These are phyloP conservation scores for Ochlodes sylvanus DNA, from an alignment of 2,888 invertebrate species.

Conservation along the genomic window DNA sequence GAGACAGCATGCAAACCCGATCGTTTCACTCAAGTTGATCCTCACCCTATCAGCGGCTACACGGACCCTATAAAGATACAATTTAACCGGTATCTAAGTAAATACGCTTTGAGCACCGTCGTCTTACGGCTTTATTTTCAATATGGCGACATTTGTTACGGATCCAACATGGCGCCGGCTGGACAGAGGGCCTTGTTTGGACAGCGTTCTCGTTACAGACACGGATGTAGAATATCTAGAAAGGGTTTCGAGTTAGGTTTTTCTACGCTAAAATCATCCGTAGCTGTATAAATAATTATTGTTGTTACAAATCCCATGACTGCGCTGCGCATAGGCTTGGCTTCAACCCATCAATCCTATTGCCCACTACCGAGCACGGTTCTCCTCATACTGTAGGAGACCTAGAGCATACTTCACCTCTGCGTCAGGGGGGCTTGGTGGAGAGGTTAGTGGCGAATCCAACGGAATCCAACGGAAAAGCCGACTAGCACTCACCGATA, in stretches of 20 bases:
- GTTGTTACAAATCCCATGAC: too few relatives aligned
- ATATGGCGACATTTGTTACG: slow-evolving; percentile 79
- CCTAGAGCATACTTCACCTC: too few relatives aligned
- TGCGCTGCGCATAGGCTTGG: too few relatives aligned
- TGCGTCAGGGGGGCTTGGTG: too few relatives aligned
- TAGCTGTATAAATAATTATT: too few relatives aligned
- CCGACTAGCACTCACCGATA: too few relatives aligned
- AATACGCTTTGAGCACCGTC: slow-evolving; percentile 47
- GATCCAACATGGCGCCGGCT: slow-evolving; percentile 77
- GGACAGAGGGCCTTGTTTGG: slow-evolving; percentile 79
- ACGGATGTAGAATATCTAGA: slow-evolving; percentile 51
- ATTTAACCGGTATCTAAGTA: slow-evolving; percentile 45
- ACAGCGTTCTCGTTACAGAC: slow-evolving; percentile 63
- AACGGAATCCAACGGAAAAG: too few relatives aligned
- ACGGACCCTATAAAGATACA: slow-evolving; percentile 20
- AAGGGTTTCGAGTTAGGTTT: background rate
- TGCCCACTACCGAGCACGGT: too few relatives aligned
- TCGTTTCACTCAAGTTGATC: background rate
- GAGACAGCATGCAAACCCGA: background rate
- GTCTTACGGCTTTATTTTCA: slow-evolving; percentile 74
- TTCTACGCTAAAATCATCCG: too few relatives aligned
- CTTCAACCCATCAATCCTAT: too few relatives aligned
- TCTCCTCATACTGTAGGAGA: too few relatives aligned
- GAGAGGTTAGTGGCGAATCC: too few relatives aligned
- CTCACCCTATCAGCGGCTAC: background rate